Evolutionary conservation across 2,113 vertebrate species (phyloP), one percentile per base, ranked within the genome.

Genomic region (Zonotrichia leucophrys): DNA sequence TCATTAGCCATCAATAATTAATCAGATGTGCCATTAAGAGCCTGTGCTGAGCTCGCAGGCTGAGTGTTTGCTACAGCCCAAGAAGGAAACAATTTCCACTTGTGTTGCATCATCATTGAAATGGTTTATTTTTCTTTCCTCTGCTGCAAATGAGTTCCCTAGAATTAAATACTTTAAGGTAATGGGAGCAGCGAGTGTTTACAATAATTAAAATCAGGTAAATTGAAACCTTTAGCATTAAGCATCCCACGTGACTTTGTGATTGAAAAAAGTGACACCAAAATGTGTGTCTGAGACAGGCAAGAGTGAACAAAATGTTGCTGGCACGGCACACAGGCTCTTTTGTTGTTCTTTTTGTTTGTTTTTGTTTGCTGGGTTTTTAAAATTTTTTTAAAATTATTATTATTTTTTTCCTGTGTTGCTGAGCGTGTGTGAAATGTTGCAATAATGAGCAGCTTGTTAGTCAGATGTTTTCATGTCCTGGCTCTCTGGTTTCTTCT

Each of bases 81-180:
- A 53, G 56, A 74, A 70, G 27, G 27, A 53, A 85, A 85, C 81
- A 55, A 14, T 19, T 25, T 39, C 0, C 1, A 1, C 25, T 74
- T 44, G 67, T 15, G 3, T 56, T 70, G 37, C 73, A 44, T 90
- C 56, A 17, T 60, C 56, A 28, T 18, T 72, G 62, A 89, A 69
- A 79, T 33, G 19, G 62, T 67, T 85, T 80, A 8, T 53, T 79
- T 96, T 80, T 82, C 41, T 80, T 94, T 73, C 46, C 75, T 80
- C 1, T 11, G 27, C 53, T 88, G 37, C 55, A 89, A 89, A 92
- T 85, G 35, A 86, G 60, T 75, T 76, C 83, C 27, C 62, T 89
- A 55, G 58, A 92, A 82, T 76, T 87, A 81, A 95, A 84, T 68
- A 62, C 75, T 83, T 90, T 69, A 63, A 88, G 66, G 52, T 91